These are phyloP conservation scores for Corydoras sp. DNA, from an alignment of 2,113 vertebrate genomes.

Conservation along the genomic window DNA sequence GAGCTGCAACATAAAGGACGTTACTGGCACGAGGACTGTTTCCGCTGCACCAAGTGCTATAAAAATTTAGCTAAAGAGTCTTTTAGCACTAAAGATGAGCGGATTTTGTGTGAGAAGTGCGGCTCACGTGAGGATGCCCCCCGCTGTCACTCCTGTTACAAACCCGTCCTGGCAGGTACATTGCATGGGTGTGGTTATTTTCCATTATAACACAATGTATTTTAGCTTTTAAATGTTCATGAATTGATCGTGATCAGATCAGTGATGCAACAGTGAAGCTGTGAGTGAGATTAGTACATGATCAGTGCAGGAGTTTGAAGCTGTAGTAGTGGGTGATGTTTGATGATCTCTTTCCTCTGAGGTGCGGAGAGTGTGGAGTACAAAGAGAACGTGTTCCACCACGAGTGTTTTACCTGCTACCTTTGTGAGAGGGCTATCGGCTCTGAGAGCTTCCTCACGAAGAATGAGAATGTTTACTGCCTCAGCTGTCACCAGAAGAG, in stretches of 20 bases:
- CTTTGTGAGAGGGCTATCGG: slow-evolving; percentile 86
- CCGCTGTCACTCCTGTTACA: slow-evolving; percentile 88
- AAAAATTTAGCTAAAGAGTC: slow-evolving; percentile 86
- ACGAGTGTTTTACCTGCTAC: slow-evolving; percentile 90
- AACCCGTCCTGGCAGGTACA: slow-evolving; percentile 81
- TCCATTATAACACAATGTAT: too few species aligned
- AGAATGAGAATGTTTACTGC: slow-evolving; percentile 84
- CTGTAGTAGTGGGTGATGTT: too few species aligned
- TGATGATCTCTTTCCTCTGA: slow-evolving; percentile 38
- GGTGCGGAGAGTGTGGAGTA: slow-evolving; percentile 90
- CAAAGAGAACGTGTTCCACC: slow-evolving; percentile 89
- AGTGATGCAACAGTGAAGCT: too few species aligned
- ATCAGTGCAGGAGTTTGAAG: too few species aligned
- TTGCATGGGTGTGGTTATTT: background rate
- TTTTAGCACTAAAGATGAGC: slow-evolving; percentile 84
- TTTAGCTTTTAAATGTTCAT: too few species aligned
- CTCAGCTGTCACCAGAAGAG: slow-evolving; percentile 85
- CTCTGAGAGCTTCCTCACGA: slow-evolving; percentile 87
- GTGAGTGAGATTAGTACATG: too few species aligned
- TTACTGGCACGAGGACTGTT: slow-evolving; percentile 89
- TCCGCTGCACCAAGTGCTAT: slow-evolving; percentile 86
- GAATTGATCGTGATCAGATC: too few species aligned
- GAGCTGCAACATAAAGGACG: slow-evolving; percentile 89
- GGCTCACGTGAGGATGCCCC: slow-evolving; percentile 76
- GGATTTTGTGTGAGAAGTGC: slow-evolving; percentile 88